Conservation (phyloP, 2,797 vertebrate species). For the Neostethus bicornis region DNA sequence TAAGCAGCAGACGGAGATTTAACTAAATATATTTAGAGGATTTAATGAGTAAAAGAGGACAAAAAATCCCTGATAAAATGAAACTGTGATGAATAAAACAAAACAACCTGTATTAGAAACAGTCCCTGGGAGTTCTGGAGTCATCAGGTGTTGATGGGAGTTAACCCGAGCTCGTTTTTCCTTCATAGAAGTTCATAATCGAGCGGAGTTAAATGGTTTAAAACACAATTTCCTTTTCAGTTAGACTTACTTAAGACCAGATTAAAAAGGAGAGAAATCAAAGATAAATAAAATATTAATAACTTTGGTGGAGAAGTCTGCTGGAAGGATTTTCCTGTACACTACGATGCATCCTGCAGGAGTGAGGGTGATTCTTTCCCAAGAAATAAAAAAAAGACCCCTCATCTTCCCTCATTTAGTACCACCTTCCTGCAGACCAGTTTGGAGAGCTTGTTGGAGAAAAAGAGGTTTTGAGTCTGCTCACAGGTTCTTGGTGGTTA, state of each 20-base stretch:
- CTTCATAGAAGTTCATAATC: conserved; percentile 42
- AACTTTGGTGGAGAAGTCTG: conserved; percentile 37
- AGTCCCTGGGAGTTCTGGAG: background rate
- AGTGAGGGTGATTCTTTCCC: conserved; percentile 43
- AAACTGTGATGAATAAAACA: too few relatives aligned
- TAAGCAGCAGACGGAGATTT: conserved; percentile 42
- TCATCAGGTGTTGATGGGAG: conserved; percentile 10
- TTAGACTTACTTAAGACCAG: conserved; percentile 11
- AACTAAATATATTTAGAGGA: conserved; percentile 17
- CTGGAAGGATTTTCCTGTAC: conserved; percentile 53
- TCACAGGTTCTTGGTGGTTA: conserved; percentile 98
- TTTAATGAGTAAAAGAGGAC: conserved; percentile 19
- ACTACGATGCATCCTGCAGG: conserved; percentile 50
- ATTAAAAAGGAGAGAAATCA: background rate
- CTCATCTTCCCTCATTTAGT: conserved; percentile 8
- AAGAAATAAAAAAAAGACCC: conserved; percentile 45
- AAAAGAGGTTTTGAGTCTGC: conserved; percentile 8
- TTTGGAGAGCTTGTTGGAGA: conserved; percentile 32
- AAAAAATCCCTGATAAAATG: too few relatives aligned
- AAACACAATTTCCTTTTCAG: conserved; percentile 15
- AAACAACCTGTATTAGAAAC: too few relatives aligned
- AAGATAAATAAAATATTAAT: conserved; percentile 31
- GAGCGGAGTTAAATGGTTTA: conserved; percentile 25
- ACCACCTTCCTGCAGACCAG: conserved; percentile 39
- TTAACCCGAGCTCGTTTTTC: conserved; percentile 7